Evolutionary conservation across 2,797 vertebrate species (phyloP), one percentile per base, ranked within the genome.

Genomic region (Lepilemur septentrionalis): DNA sequence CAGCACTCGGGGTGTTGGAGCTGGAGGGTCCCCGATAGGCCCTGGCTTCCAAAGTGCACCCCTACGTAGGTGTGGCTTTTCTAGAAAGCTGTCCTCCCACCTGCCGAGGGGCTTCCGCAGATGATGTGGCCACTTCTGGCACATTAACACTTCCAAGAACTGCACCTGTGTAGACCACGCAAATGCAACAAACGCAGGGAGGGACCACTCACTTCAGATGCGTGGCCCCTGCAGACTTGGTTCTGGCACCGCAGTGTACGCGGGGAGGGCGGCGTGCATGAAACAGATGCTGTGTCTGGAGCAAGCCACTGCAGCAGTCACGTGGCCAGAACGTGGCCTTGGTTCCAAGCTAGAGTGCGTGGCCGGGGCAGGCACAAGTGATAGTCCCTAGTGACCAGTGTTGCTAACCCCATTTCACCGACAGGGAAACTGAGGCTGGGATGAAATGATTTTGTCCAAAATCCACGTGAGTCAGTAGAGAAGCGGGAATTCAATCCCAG

Each of bases 241-340:
- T 41, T 38, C 94, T 13, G 30, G 52, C 41, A 25, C 20, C 28
- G 48, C 1, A 18, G 9, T 7, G 0, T 7, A 59, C 11, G 2
- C 11, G 8, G 7, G 9, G 4, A 41, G 3, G 12, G 7, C 7
- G n/a, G n/a, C 4, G 14, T 2, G n/a, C 0, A 6, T 7, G 5
- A 20, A 81, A 30, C 14, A 25, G 46, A 32, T 1, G 1, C 75
- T 7, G 23, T 25, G 10, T 57, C 15, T 1, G n/a, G 12, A 84
- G 35, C 32, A 6, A 30, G 43, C 79, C 28, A 14, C 41, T 22
- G 3, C 17, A n/a, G 43, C 3, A 11, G 15, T 17, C 48, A 14
- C 14, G 38, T 1, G 11, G 80, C 23, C 35, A 41, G 5, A 46
- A 59, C 0, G 0, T 15, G 41, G 84, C 38, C 83, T 32, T 0